phyloP scores from a whole-genome alignment of 2,113 vertebrate genomes.

The Takifugu flavidus region DNA sequence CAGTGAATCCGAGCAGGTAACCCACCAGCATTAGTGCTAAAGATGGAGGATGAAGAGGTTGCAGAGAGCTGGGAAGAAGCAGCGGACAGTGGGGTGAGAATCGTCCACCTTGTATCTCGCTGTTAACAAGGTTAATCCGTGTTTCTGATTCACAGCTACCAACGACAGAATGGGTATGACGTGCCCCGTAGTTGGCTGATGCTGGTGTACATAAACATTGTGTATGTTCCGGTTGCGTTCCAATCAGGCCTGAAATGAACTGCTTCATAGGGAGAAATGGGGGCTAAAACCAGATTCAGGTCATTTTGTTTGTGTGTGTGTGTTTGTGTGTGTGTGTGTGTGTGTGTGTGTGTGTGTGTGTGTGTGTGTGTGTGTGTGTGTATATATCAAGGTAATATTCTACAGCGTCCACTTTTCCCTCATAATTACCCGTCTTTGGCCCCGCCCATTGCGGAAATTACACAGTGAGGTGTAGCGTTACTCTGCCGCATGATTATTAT shows the following conservation, averaged over 20 bases:
- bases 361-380: no score
- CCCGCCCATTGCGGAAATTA: slow-evolving; percentile 34
- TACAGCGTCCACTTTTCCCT: no score
- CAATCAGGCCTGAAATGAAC: slow-evolving; percentile 18
- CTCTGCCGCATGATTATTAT: no score
- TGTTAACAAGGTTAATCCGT: not conserved
- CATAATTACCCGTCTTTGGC: not conserved
- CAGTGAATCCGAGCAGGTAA: slow-evolving; percentile 27
- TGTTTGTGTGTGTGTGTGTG: no score
- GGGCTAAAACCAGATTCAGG: no score
- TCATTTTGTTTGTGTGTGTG: no score
- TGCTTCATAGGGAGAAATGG: not conserved
- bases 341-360: no score
- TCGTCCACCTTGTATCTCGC: not conserved
- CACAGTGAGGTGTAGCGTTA: no score
- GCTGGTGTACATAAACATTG: not conserved
- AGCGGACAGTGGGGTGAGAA: slow-evolving; percentile 89
- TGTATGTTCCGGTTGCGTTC: no score
- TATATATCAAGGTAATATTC: no score
- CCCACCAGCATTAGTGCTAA: slow-evolving; percentile 44
- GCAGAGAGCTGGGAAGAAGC: slow-evolving; percentile 93
- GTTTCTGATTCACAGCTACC: not conserved
- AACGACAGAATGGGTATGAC: not conserved
- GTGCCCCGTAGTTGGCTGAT: not conserved
- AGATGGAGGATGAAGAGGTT: slow-evolving; percentile 96